Percentiles rank a stretch among this genome's conserved stretches.
These are phyloP conservation scores for Anneissia japonica DNA, from an alignment of 35 echinoderm and acorn worm species.

Conservation along the genomic window DNA sequence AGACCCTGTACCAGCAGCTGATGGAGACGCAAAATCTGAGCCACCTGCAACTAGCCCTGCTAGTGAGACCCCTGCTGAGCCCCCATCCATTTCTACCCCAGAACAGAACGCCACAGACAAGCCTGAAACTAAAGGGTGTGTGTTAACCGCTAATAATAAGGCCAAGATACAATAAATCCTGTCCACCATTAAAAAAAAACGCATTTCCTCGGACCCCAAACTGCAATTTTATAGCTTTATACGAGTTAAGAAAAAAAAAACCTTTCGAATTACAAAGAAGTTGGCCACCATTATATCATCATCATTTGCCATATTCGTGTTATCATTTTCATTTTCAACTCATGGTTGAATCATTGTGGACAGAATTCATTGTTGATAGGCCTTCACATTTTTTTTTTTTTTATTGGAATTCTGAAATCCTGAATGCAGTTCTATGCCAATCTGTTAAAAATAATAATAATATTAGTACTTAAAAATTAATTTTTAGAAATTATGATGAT, in stretches of 20 bases:
- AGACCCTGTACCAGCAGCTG: neutral
- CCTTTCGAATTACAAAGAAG: no score
- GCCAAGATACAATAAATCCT: neutral
- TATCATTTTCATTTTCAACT: neutral
- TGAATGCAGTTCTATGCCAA: neutral
- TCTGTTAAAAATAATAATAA: no score
- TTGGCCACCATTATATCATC: no score
- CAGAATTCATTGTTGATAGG: neutral
- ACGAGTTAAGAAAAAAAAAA: no score
- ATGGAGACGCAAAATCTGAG: neutral
- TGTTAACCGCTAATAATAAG: neutral
- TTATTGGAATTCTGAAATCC: neutral
- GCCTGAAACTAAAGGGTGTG: neutral
- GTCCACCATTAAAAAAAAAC: neutral
- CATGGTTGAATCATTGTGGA: neutral
- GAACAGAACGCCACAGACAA: neutral
- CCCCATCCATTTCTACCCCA: neutral
- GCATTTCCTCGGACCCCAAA: neutral
- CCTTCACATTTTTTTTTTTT: neutral
- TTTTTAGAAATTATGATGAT: no score
- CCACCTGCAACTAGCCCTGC: neutral
- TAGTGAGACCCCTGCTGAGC: neutral
- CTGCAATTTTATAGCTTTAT: neutral
- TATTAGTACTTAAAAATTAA: no score
- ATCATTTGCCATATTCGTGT: neutral